Base-by-base conservation (phyloP, 2,888 invertebrate genomes). In the Harmothoe impar region DNA sequence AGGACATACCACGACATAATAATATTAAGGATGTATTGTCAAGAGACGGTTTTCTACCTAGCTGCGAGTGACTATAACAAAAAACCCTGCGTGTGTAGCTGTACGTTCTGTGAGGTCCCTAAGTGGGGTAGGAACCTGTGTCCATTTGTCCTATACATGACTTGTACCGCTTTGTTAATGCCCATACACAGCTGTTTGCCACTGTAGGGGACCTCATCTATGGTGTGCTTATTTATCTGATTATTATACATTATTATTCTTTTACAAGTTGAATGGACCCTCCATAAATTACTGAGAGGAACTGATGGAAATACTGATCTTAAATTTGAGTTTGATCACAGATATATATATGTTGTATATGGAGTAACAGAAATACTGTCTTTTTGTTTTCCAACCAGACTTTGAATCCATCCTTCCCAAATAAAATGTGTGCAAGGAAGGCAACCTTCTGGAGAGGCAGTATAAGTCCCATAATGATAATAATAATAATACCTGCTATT, bases 401-500 rank as follows among this genome's bases (percentile, higher is more conserved):
- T 43, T 43, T 43, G 3, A 43, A 43, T 43, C 43, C 43, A 43
- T 43, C 3, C 43, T 43, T 43, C 43, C 43, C 62, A 43, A 15
- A 20, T n/a, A n/a, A 20, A 1, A 62, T n/a, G 23, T 20, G 15
- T 62, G 3, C 62, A 62, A 62, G 5, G 23, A 72, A 29, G 29
- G 29, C 25, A 29, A 29, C 5, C 33, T 81, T n/a, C 0, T 81
- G 20, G 33, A 23, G 7, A 7, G 35, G 20, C n/a, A 23, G 20
- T 81, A 33, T 81, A 23, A 81, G 81, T 81, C 81, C 81, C 81
- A 35, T 15, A n/a, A 81, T 81, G 33, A 33, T 35, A 33, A n/a
- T n/a, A n/a, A n/a, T n/a, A n/a, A n/a, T n/a, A n/a, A n/a, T n/a
- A 35, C 33, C 81, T 81, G 81, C 81, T 81, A 81, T 81, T 81